Base-by-base conservation (phyloP, 2,888 invertebrate genomes). In the Nomada goodeniana region DNA sequence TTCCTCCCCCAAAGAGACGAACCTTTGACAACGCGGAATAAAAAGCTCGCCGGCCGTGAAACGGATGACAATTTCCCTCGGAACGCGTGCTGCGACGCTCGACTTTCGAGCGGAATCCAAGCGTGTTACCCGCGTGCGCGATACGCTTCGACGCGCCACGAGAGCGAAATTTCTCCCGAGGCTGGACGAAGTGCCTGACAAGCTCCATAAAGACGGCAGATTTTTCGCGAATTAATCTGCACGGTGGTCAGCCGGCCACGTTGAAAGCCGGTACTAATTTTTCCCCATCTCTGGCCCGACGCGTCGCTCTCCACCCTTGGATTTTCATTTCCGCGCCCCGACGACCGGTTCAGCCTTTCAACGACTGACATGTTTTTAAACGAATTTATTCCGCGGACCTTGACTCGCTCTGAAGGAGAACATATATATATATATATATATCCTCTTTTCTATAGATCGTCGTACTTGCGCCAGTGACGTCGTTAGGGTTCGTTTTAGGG, bases 1-100 rank as follows among this genome's bases (percentile, higher is more conserved):
- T 36, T 1, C 3, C 29, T 3, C 29, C 36, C 5, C 36, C 36
- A 36, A 36, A 36, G 36, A 36, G 36, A 36, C 36, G 36, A 7
- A 36, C 36, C 36, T 36, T 36, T 36, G 36, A 36, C 36, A 36
- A 36, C 36, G 36, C 26, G 18, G 47, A 3, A 2, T 44, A 69
- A 73, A 64, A 47, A 36, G 4, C 42, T 18, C 47, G 9, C 36
- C 7, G 36, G 29, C 18, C 63, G 36, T 63, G 50, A 72, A 42
- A 50, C 61, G 63, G 57, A 18, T 68, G 77, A 76, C 76, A 68
- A 72, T 77, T 67, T 77, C 63, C 61, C 18, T 23, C 26, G 29
- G 64, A 69, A 59, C 20, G 67, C 44, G 63, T 55, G 53, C 59
- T 13, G 15, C 57, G 53, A 60, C 36, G 36, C 36, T 29, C 18